Evolutionary conservation across 2,888 invertebrate species (phyloP).

Genomic region (Polydrusus pterygomalis): DNA sequence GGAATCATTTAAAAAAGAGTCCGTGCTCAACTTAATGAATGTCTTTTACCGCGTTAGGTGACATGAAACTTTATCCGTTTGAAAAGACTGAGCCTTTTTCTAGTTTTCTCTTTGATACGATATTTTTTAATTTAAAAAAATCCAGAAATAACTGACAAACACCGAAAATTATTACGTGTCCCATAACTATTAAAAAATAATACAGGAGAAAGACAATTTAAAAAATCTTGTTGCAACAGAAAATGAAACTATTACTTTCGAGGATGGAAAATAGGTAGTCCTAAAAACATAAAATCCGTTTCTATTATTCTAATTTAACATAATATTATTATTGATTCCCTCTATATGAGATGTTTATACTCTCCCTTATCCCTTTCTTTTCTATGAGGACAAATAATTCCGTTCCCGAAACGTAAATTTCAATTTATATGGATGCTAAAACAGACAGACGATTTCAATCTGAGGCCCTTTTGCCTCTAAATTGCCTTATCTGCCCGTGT

Average conservation of each 20-base stretch:
- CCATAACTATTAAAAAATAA: no score
- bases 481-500: conserved; percentile 48
- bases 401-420: conserved; percentile 22
- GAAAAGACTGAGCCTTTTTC: not conserved
- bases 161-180: no score
- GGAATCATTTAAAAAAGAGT: no score
- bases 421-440: conserved; percentile 43
- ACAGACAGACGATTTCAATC: conserved; percentile 26
- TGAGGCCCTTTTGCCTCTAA: conserved; percentile 40
- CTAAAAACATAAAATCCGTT: no score
- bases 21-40: no score
- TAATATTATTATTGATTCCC: not conserved
- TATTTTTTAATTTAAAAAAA: conserved; percentile 4
- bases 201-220: no score
- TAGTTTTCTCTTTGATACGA: not conserved
- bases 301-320: not conserved
- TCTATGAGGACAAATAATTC: not conserved
- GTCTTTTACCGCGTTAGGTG: no score
- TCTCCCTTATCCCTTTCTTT: not conserved
- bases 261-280: no score
- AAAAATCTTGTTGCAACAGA: not conserved
- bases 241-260: no score
- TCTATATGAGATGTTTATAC: not conserved
- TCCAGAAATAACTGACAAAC: not conserved
- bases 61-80: not conserved